These are phyloP conservation scores for Promerops cafer DNA, from an alignment of 2,113 vertebrate species.

Conservation along the genomic window DNA sequence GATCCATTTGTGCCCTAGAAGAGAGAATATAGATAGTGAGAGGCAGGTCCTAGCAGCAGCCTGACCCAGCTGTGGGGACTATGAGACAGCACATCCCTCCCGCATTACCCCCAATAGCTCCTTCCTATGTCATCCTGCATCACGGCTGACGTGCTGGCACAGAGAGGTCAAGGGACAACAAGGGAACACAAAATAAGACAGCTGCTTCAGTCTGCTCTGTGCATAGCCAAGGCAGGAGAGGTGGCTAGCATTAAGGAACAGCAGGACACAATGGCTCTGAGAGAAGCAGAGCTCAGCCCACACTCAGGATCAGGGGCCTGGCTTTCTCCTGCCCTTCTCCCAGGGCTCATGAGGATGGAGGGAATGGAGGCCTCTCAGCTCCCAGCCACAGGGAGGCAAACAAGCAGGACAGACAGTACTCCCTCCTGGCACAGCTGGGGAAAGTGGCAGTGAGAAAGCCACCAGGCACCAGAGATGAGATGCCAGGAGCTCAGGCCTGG, in stretches of 20 bases:
- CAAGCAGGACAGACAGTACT: not conserved
- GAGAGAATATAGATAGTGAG: not conserved
- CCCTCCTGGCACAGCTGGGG: not conserved
- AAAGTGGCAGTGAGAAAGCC: not conserved
- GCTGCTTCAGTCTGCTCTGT: not conserved
- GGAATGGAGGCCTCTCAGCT: not conserved
- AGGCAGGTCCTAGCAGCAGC: not conserved
- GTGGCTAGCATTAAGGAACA: not conserved
- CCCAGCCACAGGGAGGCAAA: not conserved
- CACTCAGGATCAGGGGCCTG: not conserved
- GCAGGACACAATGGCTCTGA: not conserved
- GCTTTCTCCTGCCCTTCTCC: not conserved
- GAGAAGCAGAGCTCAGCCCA: not conserved
- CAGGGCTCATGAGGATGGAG: not conserved
- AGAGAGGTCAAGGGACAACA: not conserved
- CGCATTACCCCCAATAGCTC: not conserved
- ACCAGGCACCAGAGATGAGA: not conserved
- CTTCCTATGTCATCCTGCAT: not conserved
- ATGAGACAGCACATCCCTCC: not conserved
- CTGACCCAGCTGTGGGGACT: not conserved
- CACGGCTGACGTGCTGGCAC: not conserved
- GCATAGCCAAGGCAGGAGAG: not conserved
- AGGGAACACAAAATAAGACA: not conserved
- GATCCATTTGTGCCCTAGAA: slow-evolving; percentile 93
- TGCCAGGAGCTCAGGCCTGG: not conserved